Conservation (phyloP, 1,140 invertebrate species). For the Amyelois transitella region DNA sequence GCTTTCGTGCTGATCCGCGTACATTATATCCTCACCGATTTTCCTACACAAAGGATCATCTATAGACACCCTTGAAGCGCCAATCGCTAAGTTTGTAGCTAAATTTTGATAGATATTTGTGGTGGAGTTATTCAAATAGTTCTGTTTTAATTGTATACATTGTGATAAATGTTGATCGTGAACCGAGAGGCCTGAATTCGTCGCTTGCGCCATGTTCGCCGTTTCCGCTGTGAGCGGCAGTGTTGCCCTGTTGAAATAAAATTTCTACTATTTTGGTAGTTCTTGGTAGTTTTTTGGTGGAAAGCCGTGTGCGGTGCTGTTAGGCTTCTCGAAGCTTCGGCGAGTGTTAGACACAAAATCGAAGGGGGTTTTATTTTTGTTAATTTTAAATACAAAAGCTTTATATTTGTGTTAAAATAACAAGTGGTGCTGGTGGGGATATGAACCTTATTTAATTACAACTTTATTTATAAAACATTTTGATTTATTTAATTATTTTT, state of each 20-base stretch:
- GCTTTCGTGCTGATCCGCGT: slow-evolving; percentile 55
- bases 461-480: background rate
- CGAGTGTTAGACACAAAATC: slow-evolving; percentile 56
- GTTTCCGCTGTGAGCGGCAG: slow-evolving; percentile 82
- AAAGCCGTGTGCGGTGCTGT: slow-evolving; percentile 39
- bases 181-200: slow-evolving; percentile 47
- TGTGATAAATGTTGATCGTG: slow-evolving; percentile 77
- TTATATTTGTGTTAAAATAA: slow-evolving; percentile 43
- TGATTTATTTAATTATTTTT: background rate
- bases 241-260: slow-evolving; percentile 78
- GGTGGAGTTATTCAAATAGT: slow-evolving; percentile 63
- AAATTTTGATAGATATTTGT: slow-evolving; percentile 60
- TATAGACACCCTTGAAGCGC: slow-evolving; percentile 48
- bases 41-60: slow-evolving; percentile 56
- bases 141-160: slow-evolving; percentile 70
- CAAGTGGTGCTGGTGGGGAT: slow-evolving; percentile 59
- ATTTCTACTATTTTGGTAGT: slow-evolving; percentile 20
- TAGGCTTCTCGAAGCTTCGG: slow-evolving; percentile 40
- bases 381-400: slow-evolving; percentile 20
- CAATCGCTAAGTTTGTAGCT: slow-evolving; percentile 47
- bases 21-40: slow-evolving; percentile 60
- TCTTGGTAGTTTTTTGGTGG: slow-evolving; percentile 23
- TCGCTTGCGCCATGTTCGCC: slow-evolving; percentile 72
- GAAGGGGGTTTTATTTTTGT: slow-evolving; percentile 12
- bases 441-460: slow-evolving; percentile 5